These are phyloP conservation scores for Antrozous pallidus DNA, from an alignment of 2,797 vertebrate genomes.

Conservation along the genomic window DNA sequence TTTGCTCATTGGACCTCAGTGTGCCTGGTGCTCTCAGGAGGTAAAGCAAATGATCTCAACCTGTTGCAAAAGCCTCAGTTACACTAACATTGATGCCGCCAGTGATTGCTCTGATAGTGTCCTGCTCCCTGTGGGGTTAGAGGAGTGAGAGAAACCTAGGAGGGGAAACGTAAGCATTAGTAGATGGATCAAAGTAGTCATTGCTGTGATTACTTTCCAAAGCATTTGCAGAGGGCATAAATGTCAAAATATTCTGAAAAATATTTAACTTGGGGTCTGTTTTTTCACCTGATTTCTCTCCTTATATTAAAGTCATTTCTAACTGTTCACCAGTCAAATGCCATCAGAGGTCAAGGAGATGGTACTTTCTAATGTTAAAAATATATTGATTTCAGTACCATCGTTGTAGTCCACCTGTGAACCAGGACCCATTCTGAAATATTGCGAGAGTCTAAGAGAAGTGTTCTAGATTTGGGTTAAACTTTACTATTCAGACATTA, in stretches of 20 bases:
- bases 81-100: slow-evolving; percentile 52
- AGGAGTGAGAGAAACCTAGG: not conserved
- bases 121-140: not conserved
- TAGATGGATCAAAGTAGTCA: not conserved
- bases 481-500: not conserved
- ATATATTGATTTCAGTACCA: not conserved
- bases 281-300: not conserved
- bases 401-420: not conserved
- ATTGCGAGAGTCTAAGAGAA: not conserved
- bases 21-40: slow-evolving; percentile 97
- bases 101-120: not conserved
- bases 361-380: slow-evolving; percentile 9
- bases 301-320: slow-evolving; percentile 20
- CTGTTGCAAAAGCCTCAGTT: slow-evolving; percentile 65
- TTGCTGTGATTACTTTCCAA: not conserved
- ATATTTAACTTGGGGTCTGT: not conserved
- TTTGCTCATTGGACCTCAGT: slow-evolving; percentile 90
- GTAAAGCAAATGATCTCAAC: slow-evolving; percentile 82
- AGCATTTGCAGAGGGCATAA: not conserved
- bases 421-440: not conserved
- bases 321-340: not conserved
- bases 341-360: not conserved
- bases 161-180: not conserved
- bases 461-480: not conserved
- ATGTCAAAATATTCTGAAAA: slow-evolving; percentile 20